Conservation (phyloP, 1,140 invertebrate species). For the Gonioctena quinquepunctata region DNA sequence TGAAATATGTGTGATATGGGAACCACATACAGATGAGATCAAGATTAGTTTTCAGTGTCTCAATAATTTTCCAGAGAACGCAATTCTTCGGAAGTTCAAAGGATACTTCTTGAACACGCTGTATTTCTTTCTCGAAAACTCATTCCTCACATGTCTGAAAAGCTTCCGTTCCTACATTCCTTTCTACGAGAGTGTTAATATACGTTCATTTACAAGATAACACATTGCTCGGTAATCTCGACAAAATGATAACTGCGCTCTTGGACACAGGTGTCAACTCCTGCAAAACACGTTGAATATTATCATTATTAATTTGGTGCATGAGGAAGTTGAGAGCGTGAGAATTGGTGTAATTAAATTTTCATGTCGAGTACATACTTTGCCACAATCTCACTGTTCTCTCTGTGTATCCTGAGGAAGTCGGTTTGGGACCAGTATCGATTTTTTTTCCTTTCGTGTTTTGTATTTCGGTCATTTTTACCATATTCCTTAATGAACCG, state of each 20-base stretch:
- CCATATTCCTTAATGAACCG: too few species aligned
- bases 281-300: slow-evolving; percentile 7
- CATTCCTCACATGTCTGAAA: slow-evolving; percentile 3
- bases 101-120: too few species aligned
- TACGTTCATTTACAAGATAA: slow-evolving; percentile 1
- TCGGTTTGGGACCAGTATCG: too few species aligned
- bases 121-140: neutral
- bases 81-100: too few species aligned
- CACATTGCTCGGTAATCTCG: neutral
- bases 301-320: slow-evolving; percentile 29
- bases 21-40: too few species aligned
- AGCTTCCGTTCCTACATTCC: slow-evolving; percentile 14
- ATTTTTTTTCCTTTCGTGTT: too few species aligned
- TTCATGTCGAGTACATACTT: neutral
- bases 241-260: slow-evolving; percentile 21
- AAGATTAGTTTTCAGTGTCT: too few species aligned
- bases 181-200: neutral
- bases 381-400: slow-evolving; percentile 8
- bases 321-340: slow-evolving; percentile 30
- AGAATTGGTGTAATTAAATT: slow-evolving; percentile 36
- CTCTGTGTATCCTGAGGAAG: neutral
- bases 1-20: too few species aligned
- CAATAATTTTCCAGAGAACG: too few species aligned
- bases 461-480: too few species aligned
- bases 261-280: slow-evolving; percentile 22